phyloP scores from a whole-genome alignment of 2,113 vertebrate species.

The Bos taurus region DNA sequence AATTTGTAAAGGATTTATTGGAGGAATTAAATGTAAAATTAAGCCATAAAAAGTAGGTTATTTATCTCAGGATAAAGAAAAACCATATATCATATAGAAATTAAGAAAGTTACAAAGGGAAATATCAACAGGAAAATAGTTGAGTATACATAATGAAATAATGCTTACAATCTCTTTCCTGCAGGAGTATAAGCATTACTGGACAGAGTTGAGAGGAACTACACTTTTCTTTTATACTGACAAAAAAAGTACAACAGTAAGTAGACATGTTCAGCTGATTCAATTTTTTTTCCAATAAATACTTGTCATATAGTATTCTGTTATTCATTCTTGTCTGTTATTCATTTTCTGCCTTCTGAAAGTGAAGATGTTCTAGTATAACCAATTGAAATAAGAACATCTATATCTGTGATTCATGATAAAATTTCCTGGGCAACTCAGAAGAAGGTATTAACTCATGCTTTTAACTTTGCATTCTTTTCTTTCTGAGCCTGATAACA shows the following conservation, averaged over 20 bases:
- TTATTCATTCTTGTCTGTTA: background rate
- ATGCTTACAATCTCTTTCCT: constrained; percentile 38
- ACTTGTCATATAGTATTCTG: background rate
- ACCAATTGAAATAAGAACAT: background rate
- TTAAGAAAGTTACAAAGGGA: background rate
- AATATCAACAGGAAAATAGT: background rate
- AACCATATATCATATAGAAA: background rate
- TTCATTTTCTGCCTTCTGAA: background rate
- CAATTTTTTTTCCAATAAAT: background rate
- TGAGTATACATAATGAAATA: background rate
- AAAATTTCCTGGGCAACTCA: background rate
- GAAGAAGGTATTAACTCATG: background rate
- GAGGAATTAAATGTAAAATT: constrained; percentile 5
- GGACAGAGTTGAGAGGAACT: constrained; percentile 80
- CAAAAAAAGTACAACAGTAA: constrained; percentile 77
- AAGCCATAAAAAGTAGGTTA: background rate
- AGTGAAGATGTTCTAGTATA: background rate
- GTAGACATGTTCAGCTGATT: constrained; percentile 22
- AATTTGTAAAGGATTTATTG: background rate
- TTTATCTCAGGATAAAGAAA: background rate
- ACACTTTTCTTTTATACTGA: constrained; percentile 77
- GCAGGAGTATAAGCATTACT: constrained; percentile 76
- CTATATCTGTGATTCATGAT: background rate
- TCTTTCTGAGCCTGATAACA: background rate
- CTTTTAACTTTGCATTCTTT: constrained; percentile 3